Percentiles rank a stretch among this genome's conserved stretches.
phyloP scores from a whole-genome alignment of 2,113 vertebrate genomes.

The Montifringilla adamsi region DNA sequence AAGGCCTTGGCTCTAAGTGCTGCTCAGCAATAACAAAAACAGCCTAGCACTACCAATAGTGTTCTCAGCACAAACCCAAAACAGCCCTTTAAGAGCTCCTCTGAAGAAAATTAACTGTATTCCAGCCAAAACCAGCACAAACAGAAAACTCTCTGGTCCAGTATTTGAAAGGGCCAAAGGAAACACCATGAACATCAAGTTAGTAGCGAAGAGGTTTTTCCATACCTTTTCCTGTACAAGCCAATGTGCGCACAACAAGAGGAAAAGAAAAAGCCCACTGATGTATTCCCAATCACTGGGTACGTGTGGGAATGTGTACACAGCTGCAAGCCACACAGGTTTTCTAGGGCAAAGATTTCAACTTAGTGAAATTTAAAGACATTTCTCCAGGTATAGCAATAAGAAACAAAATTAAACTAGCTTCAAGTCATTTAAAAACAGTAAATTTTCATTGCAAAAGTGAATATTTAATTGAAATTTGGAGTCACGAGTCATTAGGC shows the following conservation, averaged over 20 bases:
- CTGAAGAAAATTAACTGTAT: neutral
- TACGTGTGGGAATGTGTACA: accelerated
- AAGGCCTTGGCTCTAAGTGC: neutral
- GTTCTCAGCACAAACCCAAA: neutral
- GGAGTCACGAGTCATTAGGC: neutral
- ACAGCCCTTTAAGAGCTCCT: neutral
- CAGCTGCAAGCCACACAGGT: accelerated
- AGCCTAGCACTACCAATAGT: neutral
- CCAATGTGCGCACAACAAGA: neutral
- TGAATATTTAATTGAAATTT: neutral
- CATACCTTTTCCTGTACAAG: neutral
- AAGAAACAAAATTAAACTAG: neutral
- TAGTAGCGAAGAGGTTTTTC: neutral
- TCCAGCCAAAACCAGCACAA: neutral
- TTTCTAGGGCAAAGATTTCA: neutral
- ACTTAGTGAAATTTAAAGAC: neutral
- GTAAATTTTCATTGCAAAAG: neutral
- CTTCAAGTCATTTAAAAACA: neutral
- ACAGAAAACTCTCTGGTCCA: accelerated
- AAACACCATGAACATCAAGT: neutral
- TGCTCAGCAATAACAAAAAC: neutral
- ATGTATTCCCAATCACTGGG: neutral
- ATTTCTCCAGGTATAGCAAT: neutral
- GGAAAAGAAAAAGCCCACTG: neutral
- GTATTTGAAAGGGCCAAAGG: neutral